These are phyloP conservation scores for Sturnus vulgaris DNA, from an alignment of 2,113 vertebrate species.

Conservation along the genomic window DNA sequence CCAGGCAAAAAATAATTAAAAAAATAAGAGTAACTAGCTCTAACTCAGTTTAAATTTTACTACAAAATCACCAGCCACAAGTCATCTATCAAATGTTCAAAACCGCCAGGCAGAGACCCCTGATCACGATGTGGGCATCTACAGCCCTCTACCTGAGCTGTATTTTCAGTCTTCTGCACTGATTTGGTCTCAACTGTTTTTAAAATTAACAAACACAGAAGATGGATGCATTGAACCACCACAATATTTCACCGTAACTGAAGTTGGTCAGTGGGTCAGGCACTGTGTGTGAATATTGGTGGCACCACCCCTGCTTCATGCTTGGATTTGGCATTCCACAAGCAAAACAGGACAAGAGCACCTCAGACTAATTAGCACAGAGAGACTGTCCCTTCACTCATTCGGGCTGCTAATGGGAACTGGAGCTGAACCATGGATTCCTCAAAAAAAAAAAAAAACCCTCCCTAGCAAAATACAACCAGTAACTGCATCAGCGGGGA, in stretches of 20 bases:
- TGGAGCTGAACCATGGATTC: background rate
- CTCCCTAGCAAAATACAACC: background rate
- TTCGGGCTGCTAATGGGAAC: fast-evolving
- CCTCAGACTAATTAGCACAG: background rate
- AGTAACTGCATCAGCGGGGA: background rate
- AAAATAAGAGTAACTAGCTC: background rate
- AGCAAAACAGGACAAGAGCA: background rate
- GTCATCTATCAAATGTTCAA: background rate
- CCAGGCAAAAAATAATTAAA: background rate
- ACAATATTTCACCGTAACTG: background rate
- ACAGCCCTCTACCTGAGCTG: background rate
- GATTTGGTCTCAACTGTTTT: background rate
- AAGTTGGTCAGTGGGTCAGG: background rate
- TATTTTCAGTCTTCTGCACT: background rate
- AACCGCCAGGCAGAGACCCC: background rate
- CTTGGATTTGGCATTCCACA: background rate
- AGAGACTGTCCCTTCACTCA: background rate
- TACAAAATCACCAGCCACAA: background rate
- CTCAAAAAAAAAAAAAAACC: background rate
- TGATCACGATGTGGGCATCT: background rate
- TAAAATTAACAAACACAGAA: background rate
- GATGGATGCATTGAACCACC: background rate
- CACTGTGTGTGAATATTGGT: background rate
- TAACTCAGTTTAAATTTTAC: background rate
- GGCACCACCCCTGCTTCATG: background rate